Evolutionary conservation across 2,797 vertebrate species (phyloP).

Genomic region (Diplodus sargus): DNA sequence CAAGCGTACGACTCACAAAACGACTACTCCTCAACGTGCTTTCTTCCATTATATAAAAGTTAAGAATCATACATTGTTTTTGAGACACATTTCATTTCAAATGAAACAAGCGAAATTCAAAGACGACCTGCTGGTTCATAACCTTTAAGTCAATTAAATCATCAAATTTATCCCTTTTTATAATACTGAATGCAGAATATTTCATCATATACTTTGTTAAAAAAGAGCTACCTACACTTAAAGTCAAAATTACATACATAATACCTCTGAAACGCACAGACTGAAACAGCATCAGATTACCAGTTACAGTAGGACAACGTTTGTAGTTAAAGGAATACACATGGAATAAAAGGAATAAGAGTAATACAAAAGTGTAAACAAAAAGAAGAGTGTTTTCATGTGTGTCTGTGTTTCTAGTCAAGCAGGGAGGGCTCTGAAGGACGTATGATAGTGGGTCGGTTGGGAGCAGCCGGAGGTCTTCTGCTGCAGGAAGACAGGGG

Average conservation of each 20-base stretch:
- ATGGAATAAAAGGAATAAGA: slow-evolving; percentile 34
- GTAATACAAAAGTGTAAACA: slow-evolving; percentile 73
- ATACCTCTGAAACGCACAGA: slow-evolving; percentile 62
- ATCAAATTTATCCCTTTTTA: slow-evolving; percentile 67
- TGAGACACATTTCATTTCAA: slow-evolving; percentile 49
- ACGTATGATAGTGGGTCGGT: slow-evolving; percentile 92
- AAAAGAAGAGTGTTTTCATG: slow-evolving; percentile 12
- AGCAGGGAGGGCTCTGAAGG: slow-evolving; percentile 93
- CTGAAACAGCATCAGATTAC: slow-evolving; percentile 65
- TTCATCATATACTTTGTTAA: slow-evolving; percentile 46
- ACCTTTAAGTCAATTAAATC: slow-evolving; percentile 34
- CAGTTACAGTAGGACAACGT: slow-evolving; percentile 37
- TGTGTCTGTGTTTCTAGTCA: slow-evolving; percentile 84
- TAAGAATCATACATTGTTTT: slow-evolving; percentile 37
- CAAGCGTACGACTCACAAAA: slow-evolving; percentile 32
- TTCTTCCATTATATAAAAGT: slow-evolving; percentile 45
- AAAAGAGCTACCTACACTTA: slow-evolving; percentile 41
- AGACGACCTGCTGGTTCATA: slow-evolving; percentile 39
- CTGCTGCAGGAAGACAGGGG: slow-evolving; percentile 86
- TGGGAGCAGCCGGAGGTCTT: slow-evolving; percentile 93
- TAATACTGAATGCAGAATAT: slow-evolving; percentile 30
- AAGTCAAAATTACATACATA: slow-evolving; percentile 62
- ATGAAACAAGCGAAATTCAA: slow-evolving; percentile 40
- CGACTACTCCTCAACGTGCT: slow-evolving; percentile 13
- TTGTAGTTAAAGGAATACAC: slow-evolving; percentile 48